These are phyloP conservation scores for Benthosema pterotum DNA, from an alignment of 2,797 vertebrate genomes.

Conservation along the genomic window DNA sequence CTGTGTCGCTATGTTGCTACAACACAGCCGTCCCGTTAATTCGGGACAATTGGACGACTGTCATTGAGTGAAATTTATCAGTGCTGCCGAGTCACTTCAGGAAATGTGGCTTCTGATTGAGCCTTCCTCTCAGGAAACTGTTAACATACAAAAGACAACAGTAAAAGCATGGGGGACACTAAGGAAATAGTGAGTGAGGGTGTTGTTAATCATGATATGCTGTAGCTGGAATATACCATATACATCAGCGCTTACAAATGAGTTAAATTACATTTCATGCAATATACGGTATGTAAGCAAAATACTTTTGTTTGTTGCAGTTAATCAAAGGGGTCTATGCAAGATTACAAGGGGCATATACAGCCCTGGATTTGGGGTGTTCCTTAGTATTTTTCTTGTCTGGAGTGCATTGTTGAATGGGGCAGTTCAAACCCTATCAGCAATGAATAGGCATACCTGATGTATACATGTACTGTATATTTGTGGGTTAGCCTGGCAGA, in stretches of 20 bases:
- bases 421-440: conserved; percentile 29
- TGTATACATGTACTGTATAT: conserved; percentile 34
- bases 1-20: conserved; percentile 62
- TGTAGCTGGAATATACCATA: conserved; percentile 69
- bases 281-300: conserved; percentile 77
- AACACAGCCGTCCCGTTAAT: conserved; percentile 48
- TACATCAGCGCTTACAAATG: conserved; percentile 69
- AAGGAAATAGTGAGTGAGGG: conserved; percentile 41
- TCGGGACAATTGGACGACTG: conserved; percentile 48
- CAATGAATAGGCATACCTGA: conserved; percentile 31
- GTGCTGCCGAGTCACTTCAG: conserved; percentile 68
- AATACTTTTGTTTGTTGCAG: conserved; percentile 68
- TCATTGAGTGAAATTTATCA: conserved; percentile 59
- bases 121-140: conserved; percentile 73
- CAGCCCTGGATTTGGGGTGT: conserved; percentile 60
- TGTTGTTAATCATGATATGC: conserved; percentile 67
- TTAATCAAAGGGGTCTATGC: conserved; percentile 73
- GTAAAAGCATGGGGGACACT: conserved; percentile 63
- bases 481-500: conserved; percentile 44
- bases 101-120: conserved; percentile 72
- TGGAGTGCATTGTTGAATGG: conserved; percentile 46
- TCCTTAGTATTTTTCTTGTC: conserved; percentile 46
- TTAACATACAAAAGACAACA: conserved; percentile 67
- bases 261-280: conserved; percentile 76
- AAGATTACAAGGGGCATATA: conserved; percentile 74